Evolutionary conservation across 2,113 vertebrate genomes (phyloP).

Genomic region (western clawed frog (Xenopus tropicalis)): UCB_Xtro_10.0 CM004452.2:33663501-33664000

Average conservation of each 20-base stretch:
- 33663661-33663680: slow-evolving; percentile 12
- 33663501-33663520: background rate
- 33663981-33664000: too few species aligned
- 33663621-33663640: slow-evolving; percentile 15
- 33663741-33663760: slow-evolving; percentile 27
- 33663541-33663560: background rate
- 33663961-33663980: too few species aligned
- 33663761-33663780: slow-evolving; percentile 1
- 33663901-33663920: too few species aligned
- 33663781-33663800: slow-evolving; percentile 13
- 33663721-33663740: slow-evolving; percentile 11
- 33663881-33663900: too few species aligned
- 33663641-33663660: slow-evolving; percentile 21
- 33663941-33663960: too few species aligned
- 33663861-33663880: too few species aligned
- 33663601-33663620: slow-evolving; percentile 14
- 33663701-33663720: slow-evolving; percentile 29
- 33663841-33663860: too few species aligned
- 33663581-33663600: slow-evolving; percentile 24
- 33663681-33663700: slow-evolving; percentile 15
- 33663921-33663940: too few species aligned
- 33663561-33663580: background rate
- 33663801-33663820: slow-evolving; percentile 2
- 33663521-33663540: slow-evolving; percentile 22
- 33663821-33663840: background rate